Conservation (phyloP, 2,113 vertebrate genomes). For the Psammodynastes pulverulentus region DNA sequence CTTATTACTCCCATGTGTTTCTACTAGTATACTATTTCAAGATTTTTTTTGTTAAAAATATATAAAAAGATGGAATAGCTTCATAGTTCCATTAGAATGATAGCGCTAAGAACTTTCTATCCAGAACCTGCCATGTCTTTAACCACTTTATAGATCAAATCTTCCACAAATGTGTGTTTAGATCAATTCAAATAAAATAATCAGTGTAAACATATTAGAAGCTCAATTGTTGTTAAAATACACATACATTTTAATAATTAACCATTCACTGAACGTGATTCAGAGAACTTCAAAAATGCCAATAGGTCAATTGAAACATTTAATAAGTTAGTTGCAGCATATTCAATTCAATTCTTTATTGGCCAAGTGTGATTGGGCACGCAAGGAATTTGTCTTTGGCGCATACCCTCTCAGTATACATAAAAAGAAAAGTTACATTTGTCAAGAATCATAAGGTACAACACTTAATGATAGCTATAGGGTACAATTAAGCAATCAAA, state of each 20-base stretch:
- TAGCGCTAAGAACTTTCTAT: neutral
- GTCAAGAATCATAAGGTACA: too few species aligned
- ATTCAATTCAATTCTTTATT: too few species aligned
- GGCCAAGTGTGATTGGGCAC: too few species aligned
- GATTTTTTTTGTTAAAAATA: neutral
- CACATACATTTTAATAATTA: neutral
- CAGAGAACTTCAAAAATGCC: neutral
- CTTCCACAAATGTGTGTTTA: neutral
- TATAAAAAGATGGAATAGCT: neutral
- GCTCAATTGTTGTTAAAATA: neutral
- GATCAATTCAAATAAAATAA: neutral
- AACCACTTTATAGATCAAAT: neutral
- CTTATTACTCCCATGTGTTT: neutral
- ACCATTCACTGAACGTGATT: neutral
- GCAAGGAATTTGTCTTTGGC: too few species aligned
- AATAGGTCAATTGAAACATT: neutral
- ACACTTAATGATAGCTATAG: too few species aligned
- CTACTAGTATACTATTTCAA: neutral
- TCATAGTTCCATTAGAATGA: neutral
- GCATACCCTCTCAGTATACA: too few species aligned
- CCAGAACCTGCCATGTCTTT: neutral
- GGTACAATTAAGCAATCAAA: too few species aligned
- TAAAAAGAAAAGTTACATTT: too few species aligned
- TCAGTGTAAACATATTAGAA: neutral
- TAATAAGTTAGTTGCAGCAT: neutral